Base-by-base conservation (phyloP, 2,113 vertebrate species). In the Tragelaphus buxtoni region DNA sequence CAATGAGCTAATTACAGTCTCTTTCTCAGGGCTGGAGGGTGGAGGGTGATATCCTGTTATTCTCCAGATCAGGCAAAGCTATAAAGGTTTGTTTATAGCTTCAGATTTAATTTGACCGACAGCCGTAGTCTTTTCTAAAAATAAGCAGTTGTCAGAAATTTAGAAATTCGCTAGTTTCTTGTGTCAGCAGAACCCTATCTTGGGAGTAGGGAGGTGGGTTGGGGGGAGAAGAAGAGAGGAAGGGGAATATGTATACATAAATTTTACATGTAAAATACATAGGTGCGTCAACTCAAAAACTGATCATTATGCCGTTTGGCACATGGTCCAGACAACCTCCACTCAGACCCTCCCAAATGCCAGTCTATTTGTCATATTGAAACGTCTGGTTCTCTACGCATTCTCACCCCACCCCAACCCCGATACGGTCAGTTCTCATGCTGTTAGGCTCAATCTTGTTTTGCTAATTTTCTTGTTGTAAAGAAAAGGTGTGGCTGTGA, bases 1-100 rank as follows among this genome's bases (percentile, higher is more conserved):
- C 97, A 97, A 95, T 90, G 95, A 98, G 92, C 97, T 97, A 95
- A 97, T 97, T 96, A 96, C 92, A 80, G 77, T 49, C 82, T 83
- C 55, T 56, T 49, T 88, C 81, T 87, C 81, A 20, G 8, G 7
- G 22, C 95, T 80, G 35, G 56, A 76, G 94, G 94, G 94, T 56
- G 74, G 93, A 77, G 91, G 85, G 39, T 72, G 85, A 84, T 82
- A 95, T 85, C 96, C 96, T 88, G 96, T 96, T 97, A 96, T 96
- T 97, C 94, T 97, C 85, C 55, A 53, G 77, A 93, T 32, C 92
- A 72, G 96, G 92, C 95, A 94, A 45, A 93, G 77, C 88, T 92
- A 92, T 72, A 92, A 96, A 90, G 95, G 65, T 88, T 95, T 98
- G 97, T 98, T 97, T 97, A 96, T 80, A 90, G 97, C 85, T 94